Evolutionary conservation across 2,797 vertebrate species (phyloP).

Genomic region (Danio tinwini): DNA sequence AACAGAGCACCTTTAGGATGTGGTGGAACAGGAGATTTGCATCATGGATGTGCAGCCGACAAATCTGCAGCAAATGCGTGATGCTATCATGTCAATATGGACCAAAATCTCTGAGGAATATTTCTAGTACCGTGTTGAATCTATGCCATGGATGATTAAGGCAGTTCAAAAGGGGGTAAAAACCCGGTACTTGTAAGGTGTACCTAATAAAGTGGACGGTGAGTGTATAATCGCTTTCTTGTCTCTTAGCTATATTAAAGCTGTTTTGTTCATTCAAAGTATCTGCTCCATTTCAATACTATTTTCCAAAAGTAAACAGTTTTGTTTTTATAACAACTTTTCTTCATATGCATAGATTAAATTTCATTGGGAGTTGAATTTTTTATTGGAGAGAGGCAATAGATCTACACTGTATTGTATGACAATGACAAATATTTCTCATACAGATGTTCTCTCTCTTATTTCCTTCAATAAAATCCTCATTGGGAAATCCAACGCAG

Average conservation of each 20-base stretch:
- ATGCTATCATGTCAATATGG: no score
- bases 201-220: no score
- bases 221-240: neutral
- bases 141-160: no score
- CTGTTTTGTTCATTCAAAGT: neutral
- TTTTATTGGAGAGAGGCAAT: neutral
- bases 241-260: neutral
- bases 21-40: no score
- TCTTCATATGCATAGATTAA: neutral
- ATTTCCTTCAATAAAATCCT: neutral
- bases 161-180: no score
- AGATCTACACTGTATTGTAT: neutral
- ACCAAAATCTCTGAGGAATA: no score
- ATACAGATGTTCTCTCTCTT: neutral
- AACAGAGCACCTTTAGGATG: no score
- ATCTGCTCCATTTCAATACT: neutral
- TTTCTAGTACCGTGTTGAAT: no score
- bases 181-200: no score
- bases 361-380: neutral
- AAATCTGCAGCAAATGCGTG: no score
- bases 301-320: neutral
- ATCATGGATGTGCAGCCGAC: no score
- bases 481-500: neutral
- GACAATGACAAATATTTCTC: conserved; percentile 36
- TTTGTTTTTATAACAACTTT: neutral